Evolutionary conservation across 1,140 invertebrate genomes (phyloP).

Genomic region (Tetramorium alpestre): DNA sequence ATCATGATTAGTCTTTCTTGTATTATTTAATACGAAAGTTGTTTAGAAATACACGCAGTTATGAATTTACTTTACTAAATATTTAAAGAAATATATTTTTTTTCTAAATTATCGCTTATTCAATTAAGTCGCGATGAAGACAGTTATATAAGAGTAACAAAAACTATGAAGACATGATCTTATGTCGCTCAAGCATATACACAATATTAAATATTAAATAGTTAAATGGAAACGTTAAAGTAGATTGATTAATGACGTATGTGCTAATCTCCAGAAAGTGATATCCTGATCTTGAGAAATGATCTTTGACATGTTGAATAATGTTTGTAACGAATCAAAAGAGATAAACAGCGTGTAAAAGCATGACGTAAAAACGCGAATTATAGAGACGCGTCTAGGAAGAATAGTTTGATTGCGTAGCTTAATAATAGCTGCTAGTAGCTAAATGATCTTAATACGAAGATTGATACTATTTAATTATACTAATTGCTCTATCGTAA

Average conservation of each 20-base stretch:
- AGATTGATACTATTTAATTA: not conserved
- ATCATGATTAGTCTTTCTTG: conserved; percentile 9
- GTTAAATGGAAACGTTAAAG: not conserved
- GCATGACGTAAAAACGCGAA: not conserved
- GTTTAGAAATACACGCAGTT: not conserved
- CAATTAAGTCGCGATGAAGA: not conserved
- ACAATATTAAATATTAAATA: conserved; percentile 21
- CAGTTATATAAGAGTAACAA: not conserved
- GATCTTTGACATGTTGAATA: not conserved
- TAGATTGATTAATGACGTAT: not conserved
- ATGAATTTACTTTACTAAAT: conserved; percentile 32
- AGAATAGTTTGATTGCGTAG: not conserved
- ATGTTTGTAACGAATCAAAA: not conserved
- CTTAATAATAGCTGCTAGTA: not conserved
- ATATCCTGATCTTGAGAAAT: not conserved
- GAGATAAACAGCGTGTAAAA: not conserved
- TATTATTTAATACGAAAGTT: conserved; percentile 27
- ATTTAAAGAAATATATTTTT: not conserved
- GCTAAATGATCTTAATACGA: not conserved
- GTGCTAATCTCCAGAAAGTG: not conserved
- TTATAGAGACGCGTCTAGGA: not conserved
- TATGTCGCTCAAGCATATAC: not conserved
- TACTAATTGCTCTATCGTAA: not conserved
- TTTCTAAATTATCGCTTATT: not conserved
- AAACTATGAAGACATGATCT: not conserved